A percentile compares a stretch with the other conserved stretches of the same genome.
Evolutionary conservation across 2,113 vertebrate genomes (phyloP).

Genomic region (Ciconia maguari): DNA sequence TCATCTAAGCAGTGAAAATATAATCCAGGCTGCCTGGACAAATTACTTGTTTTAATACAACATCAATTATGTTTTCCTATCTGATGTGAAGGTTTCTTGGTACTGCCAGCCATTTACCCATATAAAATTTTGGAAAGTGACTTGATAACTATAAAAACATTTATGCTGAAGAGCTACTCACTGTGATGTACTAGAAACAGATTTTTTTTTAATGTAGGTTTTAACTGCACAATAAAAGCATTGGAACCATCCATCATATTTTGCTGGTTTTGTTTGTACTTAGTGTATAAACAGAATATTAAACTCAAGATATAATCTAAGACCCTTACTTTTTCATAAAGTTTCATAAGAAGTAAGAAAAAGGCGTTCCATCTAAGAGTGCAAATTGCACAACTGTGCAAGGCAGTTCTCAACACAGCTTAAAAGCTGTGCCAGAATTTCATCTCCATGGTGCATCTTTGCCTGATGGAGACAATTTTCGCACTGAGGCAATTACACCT

Average conservation of each 20-base stretch:
- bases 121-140: neutral
- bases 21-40: neutral
- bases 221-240: neutral
- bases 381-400: neutral
- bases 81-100: neutral
- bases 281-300: neutral
- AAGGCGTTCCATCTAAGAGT: neutral
- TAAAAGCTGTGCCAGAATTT: neutral
- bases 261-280: neutral
- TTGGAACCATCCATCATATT: neutral
- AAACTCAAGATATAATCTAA: neutral
- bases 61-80: neutral
- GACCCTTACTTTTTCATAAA: neutral
- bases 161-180: neutral
- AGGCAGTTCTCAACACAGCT: neutral
- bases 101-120: neutral
- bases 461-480: neutral
- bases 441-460: neutral
- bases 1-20: neutral
- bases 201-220: neutral
- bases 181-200: neutral
- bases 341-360: neutral
- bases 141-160: neutral
- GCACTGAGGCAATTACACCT: neutral
- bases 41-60: neutral